Evolutionary conservation across 2,113 vertebrate genomes (phyloP), one percentile per base, ranked within the genome.

Genomic region (Sinocyclocheilus maitianheensis): DNA sequence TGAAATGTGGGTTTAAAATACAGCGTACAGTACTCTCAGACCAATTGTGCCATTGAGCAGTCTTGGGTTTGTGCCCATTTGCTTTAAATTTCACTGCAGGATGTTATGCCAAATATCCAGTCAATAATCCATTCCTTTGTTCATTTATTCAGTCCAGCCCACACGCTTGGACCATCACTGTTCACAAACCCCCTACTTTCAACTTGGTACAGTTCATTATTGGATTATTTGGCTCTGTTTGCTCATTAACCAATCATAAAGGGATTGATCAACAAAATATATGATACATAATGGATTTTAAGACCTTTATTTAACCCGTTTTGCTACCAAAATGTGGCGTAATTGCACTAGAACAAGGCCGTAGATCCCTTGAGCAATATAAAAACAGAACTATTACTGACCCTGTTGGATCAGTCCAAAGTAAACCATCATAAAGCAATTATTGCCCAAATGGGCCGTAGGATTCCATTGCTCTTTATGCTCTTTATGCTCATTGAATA

Each of bases 51-150:
- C 34, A 4, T 46, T 14, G 60, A 76, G 46, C 9, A n/a, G 58
- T 40, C 22, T 82, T 74, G 55, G 85, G 40, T 26, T n/a, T 4
- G 20, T 37, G 80, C 46, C 80, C 26, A n/a, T 40, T 30, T 77
- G 85, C 62, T 55, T 82, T 67, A 53, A 77, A 75, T 87, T 81
- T 83, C 51, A 80, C 58, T 40, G 40, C 71, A 43, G 34, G 46
- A 80, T 40, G 51, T 55, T 16, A 40, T 80, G 58, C 53, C 77
- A n/a, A n/a, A 62, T 80, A 63, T 80, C 58, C 62, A 72, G 65
- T 58, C 67, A 55, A 80, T 85, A 81, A 26, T 58, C 5, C 40
- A 48, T 43, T 62, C 77, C 22, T 67, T 67, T 81, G 60, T 81
- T 81, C 14, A 46, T 81, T 48, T 81, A 81, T 67, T 67, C 79